Percentiles rank a stretch among this genome's conserved stretches.
Conservation (phyloP, 2,113 vertebrate genomes). For the Pygathrix nemaeus region DNA sequence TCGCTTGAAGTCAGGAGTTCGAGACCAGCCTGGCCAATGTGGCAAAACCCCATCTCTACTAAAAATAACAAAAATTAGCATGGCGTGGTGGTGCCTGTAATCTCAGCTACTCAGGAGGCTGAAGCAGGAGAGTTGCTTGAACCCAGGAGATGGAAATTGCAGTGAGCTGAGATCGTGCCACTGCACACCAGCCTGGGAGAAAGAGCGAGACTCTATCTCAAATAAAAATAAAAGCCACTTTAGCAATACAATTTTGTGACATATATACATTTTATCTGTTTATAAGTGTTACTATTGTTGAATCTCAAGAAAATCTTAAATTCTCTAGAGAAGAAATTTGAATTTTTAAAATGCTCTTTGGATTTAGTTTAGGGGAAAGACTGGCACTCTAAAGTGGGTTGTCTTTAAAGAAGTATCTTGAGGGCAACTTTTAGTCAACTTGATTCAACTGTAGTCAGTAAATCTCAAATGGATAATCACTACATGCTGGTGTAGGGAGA, state of each 20-base stretch:
- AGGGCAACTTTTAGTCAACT: neutral
- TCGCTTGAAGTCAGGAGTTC: neutral
- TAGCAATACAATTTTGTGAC: neutral
- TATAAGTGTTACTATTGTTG: neutral
- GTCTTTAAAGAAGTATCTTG: neutral
- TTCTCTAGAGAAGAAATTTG: neutral
- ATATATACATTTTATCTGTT: neutral
- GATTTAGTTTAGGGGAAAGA: neutral
- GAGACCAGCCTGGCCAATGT: neutral
- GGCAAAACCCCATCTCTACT: neutral
- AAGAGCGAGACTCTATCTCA: neutral
- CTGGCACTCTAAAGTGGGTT: neutral
- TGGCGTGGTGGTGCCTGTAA: too few relatives aligned
- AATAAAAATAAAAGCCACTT: neutral
- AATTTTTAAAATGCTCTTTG: neutral
- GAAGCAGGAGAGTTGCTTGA: too few relatives aligned
- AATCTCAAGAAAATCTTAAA: neutral
- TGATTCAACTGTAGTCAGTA: neutral
- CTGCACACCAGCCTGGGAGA: neutral
- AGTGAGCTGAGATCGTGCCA: neutral
- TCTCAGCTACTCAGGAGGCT: too few relatives aligned
- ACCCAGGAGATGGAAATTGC: too few relatives aligned
- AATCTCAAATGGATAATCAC: neutral
- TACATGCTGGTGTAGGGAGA: neutral
- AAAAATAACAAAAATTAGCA: neutral